Percentiles rank a stretch among this genome's conserved stretches.
Evolutionary conservation across 2,888 invertebrate species (phyloP).

Genomic region (Autographa gamma): DNA sequence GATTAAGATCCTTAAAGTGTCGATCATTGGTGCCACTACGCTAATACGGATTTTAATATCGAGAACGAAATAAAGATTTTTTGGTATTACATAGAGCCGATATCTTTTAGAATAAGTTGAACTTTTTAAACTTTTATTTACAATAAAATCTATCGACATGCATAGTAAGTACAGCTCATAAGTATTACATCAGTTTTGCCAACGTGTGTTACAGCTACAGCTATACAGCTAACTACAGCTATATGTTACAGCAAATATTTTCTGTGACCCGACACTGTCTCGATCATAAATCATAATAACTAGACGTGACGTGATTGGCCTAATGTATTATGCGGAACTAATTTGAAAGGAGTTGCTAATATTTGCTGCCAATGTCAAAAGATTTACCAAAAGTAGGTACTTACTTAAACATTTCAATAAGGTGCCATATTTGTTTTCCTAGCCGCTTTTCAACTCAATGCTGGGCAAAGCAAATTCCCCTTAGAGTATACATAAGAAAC

Average conservation of each 20-base stretch:
- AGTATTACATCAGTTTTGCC: not conserved
- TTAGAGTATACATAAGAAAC: no score
- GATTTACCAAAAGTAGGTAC: not conserved
- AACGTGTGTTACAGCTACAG: not conserved
- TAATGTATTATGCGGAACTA: not conserved
- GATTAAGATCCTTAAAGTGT: no score
- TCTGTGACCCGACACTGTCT: not conserved
- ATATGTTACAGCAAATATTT: not conserved
- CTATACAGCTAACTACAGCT: no score
- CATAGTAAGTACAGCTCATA: not conserved
- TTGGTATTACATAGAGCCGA: no score
- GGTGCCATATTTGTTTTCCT: no score
- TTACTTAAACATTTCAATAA: not conserved
- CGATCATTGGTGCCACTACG: no score
- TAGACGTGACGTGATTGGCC: not conserved
- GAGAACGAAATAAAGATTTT: no score
- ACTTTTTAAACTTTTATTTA: not conserved
- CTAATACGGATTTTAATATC: no score
- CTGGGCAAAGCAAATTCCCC: no score
- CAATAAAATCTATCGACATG: not conserved
- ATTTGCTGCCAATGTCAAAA: not conserved
- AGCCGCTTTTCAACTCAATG: no score
- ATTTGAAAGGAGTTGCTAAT: not conserved
- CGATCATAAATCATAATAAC: conserved; percentile 3
- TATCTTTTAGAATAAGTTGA: no score